phyloP scores from a whole-genome alignment of 2,113 vertebrate species.

The Noturus placidus region DNA sequence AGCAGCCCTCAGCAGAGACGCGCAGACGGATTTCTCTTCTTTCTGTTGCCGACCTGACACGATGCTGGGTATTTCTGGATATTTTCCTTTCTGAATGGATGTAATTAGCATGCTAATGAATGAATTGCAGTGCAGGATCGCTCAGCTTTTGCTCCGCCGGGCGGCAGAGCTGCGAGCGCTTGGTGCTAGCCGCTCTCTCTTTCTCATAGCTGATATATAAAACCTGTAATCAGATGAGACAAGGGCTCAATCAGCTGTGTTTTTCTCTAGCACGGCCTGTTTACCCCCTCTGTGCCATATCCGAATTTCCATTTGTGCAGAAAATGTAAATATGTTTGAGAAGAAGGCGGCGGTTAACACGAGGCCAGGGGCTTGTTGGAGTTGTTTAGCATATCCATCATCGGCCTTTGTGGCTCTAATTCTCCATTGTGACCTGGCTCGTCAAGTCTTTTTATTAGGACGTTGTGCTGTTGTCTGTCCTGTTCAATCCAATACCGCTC shows the following conservation, averaged over 20 bases:
- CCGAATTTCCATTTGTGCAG: slow-evolving; percentile 53
- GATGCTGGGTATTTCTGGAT: slow-evolving; percentile 46
- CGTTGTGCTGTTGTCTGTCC: slow-evolving; percentile 19
- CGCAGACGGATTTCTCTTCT: slow-evolving; percentile 39
- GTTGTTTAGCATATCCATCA: slow-evolving; percentile 40
- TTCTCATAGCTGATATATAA: slow-evolving; percentile 55
- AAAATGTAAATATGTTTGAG: slow-evolving; percentile 56
- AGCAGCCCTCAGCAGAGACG: slow-evolving; percentile 7
- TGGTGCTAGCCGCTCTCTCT: slow-evolving; percentile 34
- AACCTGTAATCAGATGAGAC: slow-evolving; percentile 61
- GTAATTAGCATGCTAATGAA: slow-evolving; percentile 56
- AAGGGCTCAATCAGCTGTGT: slow-evolving; percentile 53
- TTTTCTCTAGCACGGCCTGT: slow-evolving; percentile 48
- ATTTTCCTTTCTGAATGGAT: slow-evolving; percentile 56
- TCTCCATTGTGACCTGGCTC: slow-evolving; percentile 29
- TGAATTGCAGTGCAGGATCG: slow-evolving; percentile 46
- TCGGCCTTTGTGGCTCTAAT: slow-evolving; percentile 38
- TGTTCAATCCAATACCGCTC: background rate
- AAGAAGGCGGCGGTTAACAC: slow-evolving; percentile 42
- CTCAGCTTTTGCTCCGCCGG: slow-evolving; percentile 42
- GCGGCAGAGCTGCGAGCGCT: slow-evolving; percentile 19
- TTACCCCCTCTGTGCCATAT: slow-evolving; percentile 50
- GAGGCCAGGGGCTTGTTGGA: slow-evolving; percentile 26
- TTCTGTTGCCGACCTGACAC: slow-evolving; percentile 31
- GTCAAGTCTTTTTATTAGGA: slow-evolving; percentile 19